These are phyloP conservation scores for Rynchops niger DNA, from an alignment of 2,113 vertebrate genomes.

Conservation along the genomic window DNA sequence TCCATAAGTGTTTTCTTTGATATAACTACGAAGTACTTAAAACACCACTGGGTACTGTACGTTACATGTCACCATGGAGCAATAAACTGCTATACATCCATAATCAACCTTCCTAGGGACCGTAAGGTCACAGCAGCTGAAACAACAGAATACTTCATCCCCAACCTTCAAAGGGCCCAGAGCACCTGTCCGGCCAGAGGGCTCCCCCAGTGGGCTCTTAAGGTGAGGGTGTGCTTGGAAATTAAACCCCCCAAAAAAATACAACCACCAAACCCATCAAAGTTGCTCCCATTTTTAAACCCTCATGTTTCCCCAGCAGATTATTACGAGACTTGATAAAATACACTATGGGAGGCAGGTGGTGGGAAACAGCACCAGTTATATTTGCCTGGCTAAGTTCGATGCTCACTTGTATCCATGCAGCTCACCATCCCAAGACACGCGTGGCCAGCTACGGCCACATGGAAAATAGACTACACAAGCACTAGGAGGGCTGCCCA, in stretches of 20 bases:
- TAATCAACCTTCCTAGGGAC: constrained; percentile 48
- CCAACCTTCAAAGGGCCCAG: background rate
- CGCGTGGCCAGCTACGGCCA: background rate
- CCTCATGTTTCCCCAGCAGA: background rate
- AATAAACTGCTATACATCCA: constrained; percentile 48
- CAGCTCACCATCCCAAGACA: background rate
- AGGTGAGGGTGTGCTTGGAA: background rate
- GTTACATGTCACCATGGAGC: background rate
- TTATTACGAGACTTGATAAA: background rate
- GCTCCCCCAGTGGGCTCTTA: background rate
- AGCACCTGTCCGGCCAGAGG: constrained; percentile 18
- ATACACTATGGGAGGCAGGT: background rate
- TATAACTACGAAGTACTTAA: constrained; percentile 52
- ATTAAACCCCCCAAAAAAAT: background rate
- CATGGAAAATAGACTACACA: background rate
- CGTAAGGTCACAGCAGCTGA: constrained; percentile 65
- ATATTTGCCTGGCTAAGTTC: background rate
- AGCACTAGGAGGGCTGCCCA: background rate
- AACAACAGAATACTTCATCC: constrained; percentile 63
- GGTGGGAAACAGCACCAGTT: background rate
- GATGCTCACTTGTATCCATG: background rate
- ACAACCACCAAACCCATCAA: background rate
- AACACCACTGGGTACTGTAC: constrained; percentile 39
- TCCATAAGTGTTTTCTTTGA: constrained; percentile 47
- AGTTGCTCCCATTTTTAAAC: background rate